A percentile compares a stretch with the other conserved stretches of the same genome.
These are phyloP conservation scores for Drosophila serrata DNA, from an alignment of 1,140 invertebrate genomes.

Conservation along the genomic window DNA sequence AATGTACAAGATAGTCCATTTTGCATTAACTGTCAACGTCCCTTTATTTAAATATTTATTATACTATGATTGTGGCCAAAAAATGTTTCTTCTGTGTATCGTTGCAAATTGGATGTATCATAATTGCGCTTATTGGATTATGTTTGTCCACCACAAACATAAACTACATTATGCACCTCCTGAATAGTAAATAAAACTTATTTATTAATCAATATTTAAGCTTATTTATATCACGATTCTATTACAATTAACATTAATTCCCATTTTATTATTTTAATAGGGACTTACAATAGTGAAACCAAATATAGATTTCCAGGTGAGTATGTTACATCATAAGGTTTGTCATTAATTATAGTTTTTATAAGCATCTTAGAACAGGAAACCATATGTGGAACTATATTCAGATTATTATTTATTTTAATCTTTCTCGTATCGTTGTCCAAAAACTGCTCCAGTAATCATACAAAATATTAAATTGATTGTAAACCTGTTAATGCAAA, in stretches of 20 bases:
- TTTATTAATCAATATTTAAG: background rate
- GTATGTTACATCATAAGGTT: background rate
- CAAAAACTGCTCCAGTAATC: background rate
- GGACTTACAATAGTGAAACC: background rate
- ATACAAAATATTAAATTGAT: no score
- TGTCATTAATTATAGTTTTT: background rate
- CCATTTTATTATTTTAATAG: background rate
- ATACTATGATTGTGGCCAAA: conserved; percentile 14
- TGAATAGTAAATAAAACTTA: conserved; percentile 22
- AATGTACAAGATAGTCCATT: background rate
- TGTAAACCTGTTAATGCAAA: no score
- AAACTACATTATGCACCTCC: conserved; percentile 14
- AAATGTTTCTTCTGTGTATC: conserved; percentile 30
- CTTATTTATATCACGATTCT: background rate
- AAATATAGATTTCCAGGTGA: conserved; percentile 21
- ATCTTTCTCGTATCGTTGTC: background rate
- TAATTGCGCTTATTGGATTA: conserved; percentile 10
- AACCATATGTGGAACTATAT: background rate
- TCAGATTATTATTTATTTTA: background rate
- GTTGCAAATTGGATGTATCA: conserved; percentile 34
- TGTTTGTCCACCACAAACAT: conserved; percentile 12
- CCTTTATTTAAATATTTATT: background rate
- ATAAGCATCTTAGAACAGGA: background rate
- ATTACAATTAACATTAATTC: background rate
- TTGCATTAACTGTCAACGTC: conserved; percentile 24